phyloP scores from a whole-genome alignment of 2,888 invertebrate species.

The Anoplius nigerrimus region DNA sequence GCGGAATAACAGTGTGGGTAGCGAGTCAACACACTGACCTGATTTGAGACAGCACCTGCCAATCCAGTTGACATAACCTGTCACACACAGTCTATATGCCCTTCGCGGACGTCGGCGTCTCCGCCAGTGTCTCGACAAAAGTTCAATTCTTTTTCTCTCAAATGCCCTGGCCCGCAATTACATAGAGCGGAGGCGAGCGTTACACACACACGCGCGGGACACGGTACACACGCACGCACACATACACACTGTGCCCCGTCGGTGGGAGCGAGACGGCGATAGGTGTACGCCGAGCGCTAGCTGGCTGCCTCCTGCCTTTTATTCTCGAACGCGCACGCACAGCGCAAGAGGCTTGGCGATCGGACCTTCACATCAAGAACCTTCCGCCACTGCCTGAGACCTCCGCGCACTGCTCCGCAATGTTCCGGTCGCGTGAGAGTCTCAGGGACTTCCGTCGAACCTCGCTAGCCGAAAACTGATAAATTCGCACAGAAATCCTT shows the following conservation, averaged over 20 bases:
- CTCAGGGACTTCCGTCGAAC: slow-evolving; percentile 47
- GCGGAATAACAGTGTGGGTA: slow-evolving; percentile 53
- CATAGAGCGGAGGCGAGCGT: slow-evolving; percentile 39
- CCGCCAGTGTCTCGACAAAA: slow-evolving; percentile 45
- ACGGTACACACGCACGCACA: no score
- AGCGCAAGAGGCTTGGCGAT: no score
- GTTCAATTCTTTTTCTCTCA: slow-evolving; percentile 44
- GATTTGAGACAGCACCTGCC: slow-evolving; percentile 70
- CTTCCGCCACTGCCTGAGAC: slow-evolving; percentile 37
- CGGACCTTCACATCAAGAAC: slow-evolving; percentile 16
- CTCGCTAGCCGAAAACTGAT: slow-evolving; percentile 46
- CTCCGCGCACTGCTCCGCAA: slow-evolving; percentile 51
- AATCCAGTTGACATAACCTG: slow-evolving; percentile 74
- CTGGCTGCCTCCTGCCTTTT: slow-evolving; percentile 19
- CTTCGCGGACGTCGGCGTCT: slow-evolving; percentile 46
- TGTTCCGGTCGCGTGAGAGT: slow-evolving; percentile 56
- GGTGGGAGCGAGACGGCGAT: no score
- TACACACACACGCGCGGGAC: not conserved
- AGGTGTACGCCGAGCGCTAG: slow-evolving; percentile 37
- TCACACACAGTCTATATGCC: slow-evolving; percentile 51
- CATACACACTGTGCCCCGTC: no score
- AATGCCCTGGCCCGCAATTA: slow-evolving; percentile 38
- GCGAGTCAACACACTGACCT: slow-evolving; percentile 66
- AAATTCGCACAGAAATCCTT: slow-evolving; percentile 55
- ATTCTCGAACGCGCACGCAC: slow-evolving; percentile 14